Evolutionary conservation across 2,113 vertebrate species (phyloP).

Genomic region (Prinia subflava): DNA sequence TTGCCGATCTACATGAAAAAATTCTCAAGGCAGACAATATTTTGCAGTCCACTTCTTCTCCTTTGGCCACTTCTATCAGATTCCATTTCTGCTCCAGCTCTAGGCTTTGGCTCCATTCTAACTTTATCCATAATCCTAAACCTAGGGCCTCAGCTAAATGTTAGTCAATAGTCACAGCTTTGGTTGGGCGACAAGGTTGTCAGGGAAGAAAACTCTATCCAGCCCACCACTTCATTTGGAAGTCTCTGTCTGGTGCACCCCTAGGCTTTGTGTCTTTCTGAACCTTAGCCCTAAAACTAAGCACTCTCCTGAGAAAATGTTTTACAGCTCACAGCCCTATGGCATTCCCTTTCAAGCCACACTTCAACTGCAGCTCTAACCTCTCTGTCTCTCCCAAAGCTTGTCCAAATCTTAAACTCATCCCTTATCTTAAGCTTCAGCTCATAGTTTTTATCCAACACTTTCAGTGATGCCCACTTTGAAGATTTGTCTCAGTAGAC

Average conservation of each 20-base stretch:
- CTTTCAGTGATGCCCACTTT: neutral
- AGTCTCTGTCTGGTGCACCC: neutral
- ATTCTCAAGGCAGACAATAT: neutral
- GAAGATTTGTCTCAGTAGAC: neutral
- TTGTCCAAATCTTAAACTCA: neutral
- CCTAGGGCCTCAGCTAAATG: rapidly evolving
- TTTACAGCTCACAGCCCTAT: neutral
- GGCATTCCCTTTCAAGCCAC: neutral
- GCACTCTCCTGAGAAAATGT: neutral
- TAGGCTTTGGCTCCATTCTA: neutral
- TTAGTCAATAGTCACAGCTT: neutral
- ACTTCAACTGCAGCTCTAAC: neutral
- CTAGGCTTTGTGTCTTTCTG: neutral
- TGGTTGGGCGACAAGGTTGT: neutral
- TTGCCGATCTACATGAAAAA: neutral
- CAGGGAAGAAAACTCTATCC: neutral
- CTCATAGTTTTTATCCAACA: neutral
- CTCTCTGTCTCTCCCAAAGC: neutral
- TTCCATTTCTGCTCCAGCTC: neutral
- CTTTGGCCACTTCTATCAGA: neutral
- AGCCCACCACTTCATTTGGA: neutral
- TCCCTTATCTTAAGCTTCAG: neutral
- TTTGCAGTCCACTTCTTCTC: neutral
- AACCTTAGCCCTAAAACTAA: neutral
- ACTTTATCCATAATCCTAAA: neutral